A percentile compares a stretch with the other conserved stretches of the same genome.
Conservation (phyloP, 2,113 vertebrate species). For the Camelus dromedarius region DNA sequence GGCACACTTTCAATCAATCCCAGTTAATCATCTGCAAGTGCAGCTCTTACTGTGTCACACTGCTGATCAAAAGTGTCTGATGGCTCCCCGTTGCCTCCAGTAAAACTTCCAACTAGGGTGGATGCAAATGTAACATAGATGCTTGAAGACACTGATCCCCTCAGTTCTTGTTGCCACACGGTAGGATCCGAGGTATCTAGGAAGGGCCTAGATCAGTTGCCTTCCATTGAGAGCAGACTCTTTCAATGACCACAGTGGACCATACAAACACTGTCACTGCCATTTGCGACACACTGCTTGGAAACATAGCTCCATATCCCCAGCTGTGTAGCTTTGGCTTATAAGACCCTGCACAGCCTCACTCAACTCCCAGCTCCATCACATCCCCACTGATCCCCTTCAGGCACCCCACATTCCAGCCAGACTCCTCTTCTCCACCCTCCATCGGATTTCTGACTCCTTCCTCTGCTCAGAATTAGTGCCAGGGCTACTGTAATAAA, state of each 20-base stretch:
- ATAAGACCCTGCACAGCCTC: not conserved
- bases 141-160: not conserved
- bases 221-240: not conserved
- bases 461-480: not conserved
- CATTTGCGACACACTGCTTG: not conserved
- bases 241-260: not conserved
- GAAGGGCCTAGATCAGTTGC: not conserved
- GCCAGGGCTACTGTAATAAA: not conserved
- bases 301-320: not conserved
- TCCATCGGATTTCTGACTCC: not conserved
- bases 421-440: not conserved
- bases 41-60: not conserved
- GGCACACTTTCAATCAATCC: not conserved
- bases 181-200: not conserved
- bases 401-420: not conserved
- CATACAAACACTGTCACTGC: not conserved
- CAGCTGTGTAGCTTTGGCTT: not conserved
- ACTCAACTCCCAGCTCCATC: not conserved
- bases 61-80: not conserved
- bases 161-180: not conserved
- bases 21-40: not conserved
- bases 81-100: not conserved
- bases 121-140: not conserved
- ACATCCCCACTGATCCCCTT: not conserved
- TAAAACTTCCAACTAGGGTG: not conserved